Percentiles rank a stretch among this genome's conserved stretches.
phyloP scores from a whole-genome alignment of 2,888 invertebrate species.

The Callosobruchus maculatus region DNA sequence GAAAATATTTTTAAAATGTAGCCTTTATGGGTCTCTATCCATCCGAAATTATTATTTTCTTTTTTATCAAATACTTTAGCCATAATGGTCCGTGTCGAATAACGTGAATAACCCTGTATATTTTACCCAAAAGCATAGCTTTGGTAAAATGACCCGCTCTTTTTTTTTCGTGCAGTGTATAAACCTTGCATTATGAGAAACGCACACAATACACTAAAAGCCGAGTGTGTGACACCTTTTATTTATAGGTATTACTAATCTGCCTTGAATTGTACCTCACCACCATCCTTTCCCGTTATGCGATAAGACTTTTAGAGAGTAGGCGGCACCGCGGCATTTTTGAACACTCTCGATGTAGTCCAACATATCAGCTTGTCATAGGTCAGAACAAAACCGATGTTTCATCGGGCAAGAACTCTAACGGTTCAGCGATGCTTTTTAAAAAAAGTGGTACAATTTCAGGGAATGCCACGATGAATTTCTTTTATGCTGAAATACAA shows the following conservation, averaged over 20 bases:
- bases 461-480: neutral
- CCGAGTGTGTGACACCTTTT: neutral
- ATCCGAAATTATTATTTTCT: no score
- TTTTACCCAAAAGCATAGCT: no score
- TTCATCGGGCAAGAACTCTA: neutral
- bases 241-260: neutral
- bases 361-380: neutral
- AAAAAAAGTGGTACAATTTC: neutral
- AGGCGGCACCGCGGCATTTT: neutral
- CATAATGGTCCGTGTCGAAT: no score
- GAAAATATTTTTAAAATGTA: no score
- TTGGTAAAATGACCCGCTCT: no score
- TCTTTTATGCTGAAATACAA: neutral
- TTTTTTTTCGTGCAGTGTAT: neutral
- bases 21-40: no score
- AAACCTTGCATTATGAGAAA: neutral
- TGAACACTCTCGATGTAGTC: neutral
- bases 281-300: neutral
- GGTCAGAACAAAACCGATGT: neutral
- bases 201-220: neutral
- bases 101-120: no score
- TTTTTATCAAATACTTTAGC: no score
- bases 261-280: neutral
- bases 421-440: neutral
- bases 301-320: neutral